Base-by-base conservation (phyloP, 2,797 vertebrate species). In the Arremon brunneinucha region DNA sequence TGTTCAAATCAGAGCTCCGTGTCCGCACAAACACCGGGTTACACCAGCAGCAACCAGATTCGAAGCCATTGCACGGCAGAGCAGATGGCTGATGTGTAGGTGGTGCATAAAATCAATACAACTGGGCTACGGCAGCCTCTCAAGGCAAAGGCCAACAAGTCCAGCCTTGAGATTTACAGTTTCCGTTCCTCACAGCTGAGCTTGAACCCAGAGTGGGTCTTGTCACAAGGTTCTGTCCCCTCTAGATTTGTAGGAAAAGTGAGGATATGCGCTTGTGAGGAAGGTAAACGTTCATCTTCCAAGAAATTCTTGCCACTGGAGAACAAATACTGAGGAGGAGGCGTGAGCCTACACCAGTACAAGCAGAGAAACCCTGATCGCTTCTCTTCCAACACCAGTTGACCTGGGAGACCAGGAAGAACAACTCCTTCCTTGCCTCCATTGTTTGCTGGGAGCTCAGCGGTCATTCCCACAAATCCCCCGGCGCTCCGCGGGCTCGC, bases 401-500 rank as follows among this genome's bases (percentile, higher is more conserved):
- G 32, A 34, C 15, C 26, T 22, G 15, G 13, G 35, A 37, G 22
- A 26, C 41, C 27, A 84, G 55, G 50, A 93, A 53, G 32, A 6
- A 34, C 7, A 62, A 21, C 16, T 46, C 24, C 24, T 35, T 43
- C 60, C 71, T 24, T 2, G 3, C 20, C 18, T 27, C 60, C 26
- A 18, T 22, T 44, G 2, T 8, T 52, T n/a, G 12, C 76, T 12
- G 2, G 8, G 27, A 57, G 6, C 27, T 43, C 46, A 8, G 0
- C 0, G 11, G 15, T 5, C n/a, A 4, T 18, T 60, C 35, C 8
- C n/a, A 19, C 30, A 0, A 0, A 10, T 1, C 28, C 19, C 64
- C 55, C 3, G 0, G 11, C 11, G 4, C 11, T 34, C 3, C 8
- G 20, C 0, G 1, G 4, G 4, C 7, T 1, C 12, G 3, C 3